A percentile compares a stretch with the other conserved stretches of the same genome.
phyloP scores from a whole-genome alignment of 2,113 vertebrate species.

The Istiophorus platypterus region DNA sequence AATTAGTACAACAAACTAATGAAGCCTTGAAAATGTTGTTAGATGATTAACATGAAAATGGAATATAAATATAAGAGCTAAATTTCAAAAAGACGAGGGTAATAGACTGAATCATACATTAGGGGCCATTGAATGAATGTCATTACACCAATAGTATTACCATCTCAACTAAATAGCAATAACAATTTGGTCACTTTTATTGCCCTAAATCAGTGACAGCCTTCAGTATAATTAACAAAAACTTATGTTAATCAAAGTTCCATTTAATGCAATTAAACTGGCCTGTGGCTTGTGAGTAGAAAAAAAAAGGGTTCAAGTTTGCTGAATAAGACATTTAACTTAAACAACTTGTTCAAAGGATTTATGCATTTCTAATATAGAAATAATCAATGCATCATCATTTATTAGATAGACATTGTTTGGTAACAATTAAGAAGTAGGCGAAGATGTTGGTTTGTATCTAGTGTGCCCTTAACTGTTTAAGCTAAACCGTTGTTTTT shows the following conservation, averaged over 20 bases:
- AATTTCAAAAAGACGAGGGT: conserved; percentile 71
- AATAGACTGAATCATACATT: conserved; percentile 75
- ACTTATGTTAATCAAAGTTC: conserved; percentile 33
- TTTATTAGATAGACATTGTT: not conserved
- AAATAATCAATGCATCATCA: not conserved
- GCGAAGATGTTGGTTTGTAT: not conserved
- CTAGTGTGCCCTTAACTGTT: not conserved
- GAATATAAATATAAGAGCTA: conserved; percentile 69
- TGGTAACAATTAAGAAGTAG: not conserved
- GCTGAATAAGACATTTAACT: not conserved
- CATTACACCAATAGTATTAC: conserved; percentile 71
- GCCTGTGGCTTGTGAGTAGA: not conserved
- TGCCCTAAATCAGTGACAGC: conserved; percentile 45
- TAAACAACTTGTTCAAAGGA: not conserved
- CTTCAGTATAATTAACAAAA: conserved; percentile 51
- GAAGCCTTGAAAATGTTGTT: conserved; percentile 74
- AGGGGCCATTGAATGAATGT: conserved; percentile 61
- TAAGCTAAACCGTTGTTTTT: not conserved
- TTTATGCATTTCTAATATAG: not conserved
- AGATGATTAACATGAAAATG: conserved; percentile 71
- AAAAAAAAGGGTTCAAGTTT: not conserved
- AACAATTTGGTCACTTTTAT: conserved; percentile 51
- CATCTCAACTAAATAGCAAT: conserved; percentile 57
- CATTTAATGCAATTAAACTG: conserved; percentile 38
- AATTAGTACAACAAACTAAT: conserved; percentile 71